These are phyloP conservation scores for Willowsia nigromaculata DNA, from an alignment of 2,888 invertebrate genomes.

Conservation along the genomic window DNA sequence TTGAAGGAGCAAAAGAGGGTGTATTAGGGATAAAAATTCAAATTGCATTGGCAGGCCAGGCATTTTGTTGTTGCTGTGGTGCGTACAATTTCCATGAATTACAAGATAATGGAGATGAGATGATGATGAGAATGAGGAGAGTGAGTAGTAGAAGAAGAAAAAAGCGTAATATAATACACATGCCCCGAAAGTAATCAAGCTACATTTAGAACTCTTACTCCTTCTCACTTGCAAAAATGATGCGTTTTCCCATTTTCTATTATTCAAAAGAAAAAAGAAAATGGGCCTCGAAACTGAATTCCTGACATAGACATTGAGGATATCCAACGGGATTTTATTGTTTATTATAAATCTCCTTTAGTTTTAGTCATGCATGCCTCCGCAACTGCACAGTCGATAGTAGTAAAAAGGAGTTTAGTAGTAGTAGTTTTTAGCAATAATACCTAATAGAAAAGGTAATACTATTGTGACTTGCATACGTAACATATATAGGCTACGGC, in stretches of 20 bases:
- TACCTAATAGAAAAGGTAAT: constrained; percentile 27
- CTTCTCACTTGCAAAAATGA: neutral
- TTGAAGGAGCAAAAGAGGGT: neutral
- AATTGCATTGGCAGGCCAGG: constrained; percentile 1
- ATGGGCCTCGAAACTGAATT: constrained; percentile 72
- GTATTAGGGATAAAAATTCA: constrained; percentile 15
- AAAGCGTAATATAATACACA: constrained; percentile 1
- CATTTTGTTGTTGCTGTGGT: neutral
- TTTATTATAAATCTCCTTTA: constrained; percentile 71
- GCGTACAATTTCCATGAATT: constrained; percentile 63
- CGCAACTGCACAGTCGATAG: no score
- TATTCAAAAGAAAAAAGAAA: constrained; percentile 46
- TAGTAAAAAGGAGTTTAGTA: neutral
- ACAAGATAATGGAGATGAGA: neutral
- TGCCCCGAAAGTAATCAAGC: neutral
- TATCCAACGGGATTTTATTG: constrained; percentile 73
- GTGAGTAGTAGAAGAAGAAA: no score
- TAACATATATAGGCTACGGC: neutral
- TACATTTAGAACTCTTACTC: neutral
- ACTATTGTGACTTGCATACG: constrained; percentile 59
- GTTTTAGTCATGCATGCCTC: constrained; percentile 65
- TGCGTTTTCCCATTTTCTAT: constrained; percentile 1
- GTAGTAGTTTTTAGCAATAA: constrained; percentile 1
- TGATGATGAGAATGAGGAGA: no score
- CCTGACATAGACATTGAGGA: constrained; percentile 70